Base-by-base conservation (phyloP, 2,113 vertebrate species). In the Haemorhous mexicanus region DNA sequence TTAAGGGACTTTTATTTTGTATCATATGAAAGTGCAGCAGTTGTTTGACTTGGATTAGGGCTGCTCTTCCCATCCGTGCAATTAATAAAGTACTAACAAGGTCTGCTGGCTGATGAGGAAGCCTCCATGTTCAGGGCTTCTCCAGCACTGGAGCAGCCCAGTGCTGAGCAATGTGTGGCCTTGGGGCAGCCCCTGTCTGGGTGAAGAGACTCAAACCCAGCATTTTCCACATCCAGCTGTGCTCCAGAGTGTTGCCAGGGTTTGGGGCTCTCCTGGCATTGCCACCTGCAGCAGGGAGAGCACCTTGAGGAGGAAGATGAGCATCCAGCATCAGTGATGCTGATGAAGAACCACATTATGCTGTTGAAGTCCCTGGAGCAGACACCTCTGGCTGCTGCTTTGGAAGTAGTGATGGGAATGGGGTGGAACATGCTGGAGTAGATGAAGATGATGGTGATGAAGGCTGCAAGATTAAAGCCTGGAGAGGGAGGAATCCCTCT, bases 311-410 rank as follows among this genome's bases (percentile, higher is more conserved):
- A 98, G 73, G 64, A 98, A 92, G 87, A 97, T 97, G 41, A 97
- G 97, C 28, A 97, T 97, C 97, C 97, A 98, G 94, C 98, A 98
- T 96, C 97, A 0, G 97, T 97, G 93, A 96, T 95, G 62, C 97
- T 55, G 1, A 98, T 97, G 94, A 97, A 97, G 93, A 96, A 95
- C 3, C 94, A 62, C 69, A 95, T 96, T 7, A 97, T 97, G 6
- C 97, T 84, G 50, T 97, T 47, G 5, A 96, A 94, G 13, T 98
- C 97, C 30, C 87, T 63, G 59, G 96, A 94, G 46, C 94, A 93
- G 67, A 92, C 7, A 0, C 90, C 82, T 11, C 92, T 74, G 21
- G 77, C 74, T 0, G 15, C 97, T 1, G 94, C 87, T 83, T 49
- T 95, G 55, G 97, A 90, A 0, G 80, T 82, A 1, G 96, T 96